These are phyloP conservation scores for Cebidichthys violaceus DNA, from an alignment of 2,113 vertebrate genomes.

Conservation along the genomic window DNA sequence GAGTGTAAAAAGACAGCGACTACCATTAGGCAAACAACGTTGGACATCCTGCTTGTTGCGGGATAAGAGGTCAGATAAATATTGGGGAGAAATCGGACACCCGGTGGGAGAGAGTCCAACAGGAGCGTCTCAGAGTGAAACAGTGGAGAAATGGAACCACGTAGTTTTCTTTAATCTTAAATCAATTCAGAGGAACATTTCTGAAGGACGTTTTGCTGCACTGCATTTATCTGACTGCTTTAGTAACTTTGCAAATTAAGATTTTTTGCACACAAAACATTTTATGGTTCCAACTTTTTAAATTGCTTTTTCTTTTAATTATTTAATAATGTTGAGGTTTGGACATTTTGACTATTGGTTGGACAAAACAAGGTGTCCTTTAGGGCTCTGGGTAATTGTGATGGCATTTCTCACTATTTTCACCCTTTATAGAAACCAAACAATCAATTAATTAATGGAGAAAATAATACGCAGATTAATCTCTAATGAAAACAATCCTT, in stretches of 20 bases:
- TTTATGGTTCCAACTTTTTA: too few species aligned
- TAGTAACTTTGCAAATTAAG: neutral
- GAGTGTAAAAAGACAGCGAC: conserved; percentile 7
- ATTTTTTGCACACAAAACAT: neutral
- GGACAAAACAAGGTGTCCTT: too few species aligned
- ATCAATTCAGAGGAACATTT: neutral
- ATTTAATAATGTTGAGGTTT: neutral
- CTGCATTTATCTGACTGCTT: neutral
- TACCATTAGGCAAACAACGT: conserved; percentile 10
- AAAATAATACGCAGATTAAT: too few species aligned
- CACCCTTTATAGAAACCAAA: too few species aligned
- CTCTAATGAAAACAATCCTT: too few species aligned
- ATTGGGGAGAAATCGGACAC: neutral
- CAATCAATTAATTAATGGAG: too few species aligned
- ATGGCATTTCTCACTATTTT: too few species aligned
- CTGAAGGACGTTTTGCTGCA: neutral
- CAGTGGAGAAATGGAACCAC: neutral
- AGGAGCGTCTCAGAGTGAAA: neutral
- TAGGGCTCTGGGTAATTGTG: too few species aligned
- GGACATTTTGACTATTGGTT: too few species aligned
- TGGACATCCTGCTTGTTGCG: neutral
- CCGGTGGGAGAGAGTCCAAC: neutral
- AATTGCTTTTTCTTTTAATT: neutral
- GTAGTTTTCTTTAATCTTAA: neutral
- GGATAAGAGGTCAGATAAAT: conserved; percentile 28